Conservation (phyloP, 2,113 vertebrate species). For the Lucifuga dentata region DNA sequence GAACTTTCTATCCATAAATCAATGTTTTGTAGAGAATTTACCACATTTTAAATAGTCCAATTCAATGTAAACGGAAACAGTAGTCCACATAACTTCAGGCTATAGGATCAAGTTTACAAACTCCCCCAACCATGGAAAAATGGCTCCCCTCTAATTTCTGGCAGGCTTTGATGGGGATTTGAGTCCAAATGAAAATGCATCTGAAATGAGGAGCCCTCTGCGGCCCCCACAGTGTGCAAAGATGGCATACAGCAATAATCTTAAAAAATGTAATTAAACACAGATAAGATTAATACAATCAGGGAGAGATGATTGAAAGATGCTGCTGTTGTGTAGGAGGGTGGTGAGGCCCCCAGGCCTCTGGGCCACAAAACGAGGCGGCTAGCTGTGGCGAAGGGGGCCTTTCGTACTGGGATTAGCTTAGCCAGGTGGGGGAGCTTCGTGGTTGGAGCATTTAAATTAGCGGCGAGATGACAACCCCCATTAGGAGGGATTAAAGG, state of each 20-base stretch:
- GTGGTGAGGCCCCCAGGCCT: constrained; percentile 77
- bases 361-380: constrained; percentile 69
- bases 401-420: constrained; percentile 81
- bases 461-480: constrained; percentile 86
- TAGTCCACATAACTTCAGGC: constrained; percentile 39
- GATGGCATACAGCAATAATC: constrained; percentile 83
- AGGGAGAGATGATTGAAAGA: constrained; percentile 85
- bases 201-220: constrained; percentile 80
- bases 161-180: constrained; percentile 78
- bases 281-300: constrained; percentile 87
- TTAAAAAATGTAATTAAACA: constrained; percentile 88
- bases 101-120: constrained; percentile 66
- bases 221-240: constrained; percentile 82
- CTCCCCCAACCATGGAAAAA: constrained; percentile 59
- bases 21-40: not conserved
- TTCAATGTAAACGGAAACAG: constrained; percentile 4
- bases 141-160: constrained; percentile 61
- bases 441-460: constrained; percentile 86
- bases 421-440: constrained; percentile 82
- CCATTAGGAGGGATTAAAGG: constrained; percentile 88
- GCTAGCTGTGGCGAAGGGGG: constrained; percentile 75
- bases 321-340: constrained; percentile 81
- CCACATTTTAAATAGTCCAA: constrained; percentile 6
- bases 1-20: too few species aligned
- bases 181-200: constrained; percentile 82